Conservation (phyloP, 2,888 invertebrate genomes). For the Chamaedrilus cognettii region DNA sequence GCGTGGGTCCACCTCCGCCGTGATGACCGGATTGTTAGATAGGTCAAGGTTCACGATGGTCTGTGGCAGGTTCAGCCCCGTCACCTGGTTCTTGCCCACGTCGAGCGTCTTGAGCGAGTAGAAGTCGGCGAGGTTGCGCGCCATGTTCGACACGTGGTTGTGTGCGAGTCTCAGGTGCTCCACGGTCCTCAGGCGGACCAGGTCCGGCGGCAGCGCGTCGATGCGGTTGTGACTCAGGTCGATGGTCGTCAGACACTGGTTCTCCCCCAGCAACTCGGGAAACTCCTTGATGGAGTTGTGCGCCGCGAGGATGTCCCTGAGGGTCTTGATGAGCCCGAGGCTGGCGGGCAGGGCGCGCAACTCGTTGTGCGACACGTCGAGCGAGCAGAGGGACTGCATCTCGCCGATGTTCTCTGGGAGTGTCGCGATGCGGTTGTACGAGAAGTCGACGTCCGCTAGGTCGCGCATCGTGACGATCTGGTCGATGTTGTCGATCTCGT, state of each 20-base stretch:
- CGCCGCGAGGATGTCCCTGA: slow-evolving; percentile 16
- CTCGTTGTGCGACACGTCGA: slow-evolving; percentile 50
- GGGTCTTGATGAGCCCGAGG: slow-evolving; percentile 43
- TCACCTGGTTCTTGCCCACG: slow-evolving; percentile 47
- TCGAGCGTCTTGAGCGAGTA: slow-evolving; percentile 46
- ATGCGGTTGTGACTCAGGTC: slow-evolving; percentile 49
- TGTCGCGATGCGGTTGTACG: slow-evolving; percentile 48
- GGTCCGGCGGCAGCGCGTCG: slow-evolving; percentile 44
- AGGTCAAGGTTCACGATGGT: slow-evolving; percentile 44
- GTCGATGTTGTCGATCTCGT: slow-evolving; percentile 44
- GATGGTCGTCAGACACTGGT: slow-evolving; percentile 47
- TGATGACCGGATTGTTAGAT: slow-evolving; percentile 47
- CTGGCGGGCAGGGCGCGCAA: slow-evolving; percentile 33
- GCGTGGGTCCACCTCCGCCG: slow-evolving; percentile 29
- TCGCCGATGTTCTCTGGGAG: slow-evolving; percentile 50
- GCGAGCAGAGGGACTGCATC: slow-evolving; percentile 47
- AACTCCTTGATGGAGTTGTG: slow-evolving; percentile 44
- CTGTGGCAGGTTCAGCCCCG: slow-evolving; percentile 49
- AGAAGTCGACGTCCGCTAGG: slow-evolving; percentile 44
- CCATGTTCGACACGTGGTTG: slow-evolving; percentile 49
- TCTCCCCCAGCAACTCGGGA: slow-evolving; percentile 28
- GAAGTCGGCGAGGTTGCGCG: slow-evolving; percentile 47
- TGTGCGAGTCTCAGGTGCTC: slow-evolving; percentile 44
- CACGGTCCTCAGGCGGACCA: slow-evolving; percentile 47
- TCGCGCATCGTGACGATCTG: slow-evolving; percentile 23